These are phyloP conservation scores for Calonectris borealis DNA, from an alignment of 2,113 vertebrate genomes.

Conservation along the genomic window DNA sequence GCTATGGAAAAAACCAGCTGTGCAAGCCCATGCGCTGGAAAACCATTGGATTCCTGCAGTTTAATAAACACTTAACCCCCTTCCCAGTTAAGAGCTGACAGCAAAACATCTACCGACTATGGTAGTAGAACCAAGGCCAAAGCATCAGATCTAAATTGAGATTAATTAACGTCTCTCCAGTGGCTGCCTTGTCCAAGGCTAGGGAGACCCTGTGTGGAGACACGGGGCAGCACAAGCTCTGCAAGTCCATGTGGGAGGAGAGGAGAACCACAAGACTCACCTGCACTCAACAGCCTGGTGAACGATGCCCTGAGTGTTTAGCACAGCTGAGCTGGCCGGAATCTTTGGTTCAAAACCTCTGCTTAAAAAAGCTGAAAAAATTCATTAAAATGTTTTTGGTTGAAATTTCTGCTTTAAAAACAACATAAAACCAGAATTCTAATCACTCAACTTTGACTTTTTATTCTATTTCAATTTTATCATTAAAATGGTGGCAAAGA, in stretches of 20 bases:
- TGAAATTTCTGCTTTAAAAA: not conserved
- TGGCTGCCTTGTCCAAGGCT: not conserved
- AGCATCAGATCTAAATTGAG: not conserved
- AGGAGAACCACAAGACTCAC: not conserved
- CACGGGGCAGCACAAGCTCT: slow-evolving; percentile 1
- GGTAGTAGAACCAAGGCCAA: not conserved
- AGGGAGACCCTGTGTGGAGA: slow-evolving; percentile 67
- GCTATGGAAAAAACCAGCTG: not conserved
- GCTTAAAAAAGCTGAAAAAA: not conserved
- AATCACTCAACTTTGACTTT: not conserved
- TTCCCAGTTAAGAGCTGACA: not conserved
- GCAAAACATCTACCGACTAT: fast-evolving
- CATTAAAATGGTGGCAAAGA: not conserved
- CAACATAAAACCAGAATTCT: not conserved
- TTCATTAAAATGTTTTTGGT: fast-evolving
- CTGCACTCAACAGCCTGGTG: not conserved
- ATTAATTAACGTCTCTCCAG: not conserved
- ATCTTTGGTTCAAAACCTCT: not conserved
- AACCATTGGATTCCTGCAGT: not conserved
- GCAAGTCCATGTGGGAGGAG: not conserved
- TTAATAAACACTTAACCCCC: not conserved
- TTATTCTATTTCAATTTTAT: not conserved
- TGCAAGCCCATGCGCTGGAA: not conserved
- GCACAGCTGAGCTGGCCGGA: not conserved
- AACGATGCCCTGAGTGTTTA: fast-evolving